phyloP scores from a whole-genome alignment of 2,113 vertebrate genomes.

The Eonycteris spelaea region DNA sequence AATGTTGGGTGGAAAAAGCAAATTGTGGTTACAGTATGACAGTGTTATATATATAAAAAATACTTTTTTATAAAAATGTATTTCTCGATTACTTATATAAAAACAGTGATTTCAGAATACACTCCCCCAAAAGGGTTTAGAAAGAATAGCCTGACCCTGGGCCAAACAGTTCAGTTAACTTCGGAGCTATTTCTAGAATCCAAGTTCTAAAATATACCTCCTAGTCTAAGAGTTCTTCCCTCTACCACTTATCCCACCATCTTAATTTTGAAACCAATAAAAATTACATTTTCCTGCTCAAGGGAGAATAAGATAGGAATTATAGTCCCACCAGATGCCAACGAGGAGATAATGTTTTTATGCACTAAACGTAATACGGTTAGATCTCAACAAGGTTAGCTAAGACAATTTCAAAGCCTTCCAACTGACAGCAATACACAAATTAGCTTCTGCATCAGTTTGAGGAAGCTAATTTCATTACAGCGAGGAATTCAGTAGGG shows the following conservation, averaged over 20 bases:
- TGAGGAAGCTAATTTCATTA: slow-evolving; percentile 56
- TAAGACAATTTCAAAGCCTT: slow-evolving; percentile 54
- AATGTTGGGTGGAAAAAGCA: neutral
- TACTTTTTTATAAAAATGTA: neutral
- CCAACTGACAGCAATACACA: slow-evolving; percentile 38
- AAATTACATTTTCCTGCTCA: neutral
- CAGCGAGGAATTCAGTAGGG: slow-evolving; percentile 34
- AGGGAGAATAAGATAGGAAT: neutral
- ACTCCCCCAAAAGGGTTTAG: neutral
- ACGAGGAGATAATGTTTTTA: neutral
- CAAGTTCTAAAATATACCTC: neutral
- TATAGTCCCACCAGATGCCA: neutral
- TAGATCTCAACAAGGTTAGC: slow-evolving; percentile 29
- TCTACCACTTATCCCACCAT: neutral
- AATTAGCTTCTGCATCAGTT: slow-evolving; percentile 50
- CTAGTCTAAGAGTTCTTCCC: neutral
- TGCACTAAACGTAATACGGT: neutral
- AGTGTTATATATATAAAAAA: neutral
- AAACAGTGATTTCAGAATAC: neutral
- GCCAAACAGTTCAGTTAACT: neutral
- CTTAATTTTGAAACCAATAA: neutral
- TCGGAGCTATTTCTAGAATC: neutral
- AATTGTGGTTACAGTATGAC: neutral
- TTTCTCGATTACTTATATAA: neutral
- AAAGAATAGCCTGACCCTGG: neutral